Base-by-base conservation (phyloP, 2,113 vertebrate genomes). In the Carlito syrichta region DNA sequence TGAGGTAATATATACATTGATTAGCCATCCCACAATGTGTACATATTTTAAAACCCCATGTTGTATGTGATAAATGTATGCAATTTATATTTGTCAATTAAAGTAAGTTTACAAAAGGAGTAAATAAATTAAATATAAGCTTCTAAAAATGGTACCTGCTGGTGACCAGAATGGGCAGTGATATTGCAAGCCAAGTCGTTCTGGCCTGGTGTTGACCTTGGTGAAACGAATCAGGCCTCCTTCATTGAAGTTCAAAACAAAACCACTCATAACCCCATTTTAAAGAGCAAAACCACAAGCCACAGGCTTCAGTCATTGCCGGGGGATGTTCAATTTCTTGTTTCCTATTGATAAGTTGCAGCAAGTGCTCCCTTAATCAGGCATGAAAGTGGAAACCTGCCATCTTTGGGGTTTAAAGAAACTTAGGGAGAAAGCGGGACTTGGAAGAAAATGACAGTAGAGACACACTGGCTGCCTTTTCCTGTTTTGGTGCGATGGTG, bases 251-350 rank as follows among this genome's bases (percentile, higher is more conserved):
- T 91, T 96, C 86, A 74, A 95, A 91, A 89, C 94, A 96, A 96
- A 97, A 94, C 95, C 88, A 86, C 63, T 94, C 82, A 74, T 85
- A 62, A 82, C 88, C 88, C 82, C 95, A 89, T 96, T 95, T 94
- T 87, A 69, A 92, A 97, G 91, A 96, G 77, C 87, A 76, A 90
- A 97, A 93, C 97, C 97, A 94, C 97, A 97, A 95, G 96, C 97
- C 95, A 54, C 94, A 96, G 89, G 52, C 81, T 77, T 60, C 69
- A 77, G 90, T 83, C 90, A 71, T 40, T 81, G 82, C 79, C 2
- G 40, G 30, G 56, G 68, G 90, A 85, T 4, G 79, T 87, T 86
- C 40, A 7, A 32, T 89, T 48, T 91, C 91, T 92, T 78, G 68
- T 71, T 97, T 97, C 92, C 79, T 92, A 89, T 73, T 92, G 83